These are phyloP conservation scores for Lipophrys pholis DNA, from an alignment of 2,113 vertebrate genomes.

Conservation along the genomic window DNA sequence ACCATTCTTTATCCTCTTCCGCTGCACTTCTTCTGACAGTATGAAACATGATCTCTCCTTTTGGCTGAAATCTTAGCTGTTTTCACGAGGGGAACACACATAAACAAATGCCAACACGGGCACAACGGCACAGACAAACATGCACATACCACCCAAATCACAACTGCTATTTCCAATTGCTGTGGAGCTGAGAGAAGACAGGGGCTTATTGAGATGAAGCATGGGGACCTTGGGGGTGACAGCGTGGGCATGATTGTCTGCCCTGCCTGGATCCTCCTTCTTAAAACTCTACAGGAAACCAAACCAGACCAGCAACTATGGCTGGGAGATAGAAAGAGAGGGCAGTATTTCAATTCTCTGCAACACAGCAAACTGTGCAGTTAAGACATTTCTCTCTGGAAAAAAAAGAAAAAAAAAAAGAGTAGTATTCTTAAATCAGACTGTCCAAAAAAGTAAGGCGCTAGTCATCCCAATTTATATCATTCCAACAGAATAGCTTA, in stretches of 20 bases:
- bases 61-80: slow-evolving; percentile 56
- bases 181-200: slow-evolving; percentile 60
- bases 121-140: slow-evolving; percentile 17
- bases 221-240: slow-evolving; percentile 69
- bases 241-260: slow-evolving; percentile 73
- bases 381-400: slow-evolving; percentile 40
- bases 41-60: slow-evolving; percentile 68
- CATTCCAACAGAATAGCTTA: slow-evolving; percentile 19
- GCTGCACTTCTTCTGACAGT: slow-evolving; percentile 55
- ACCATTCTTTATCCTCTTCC: slow-evolving; percentile 21
- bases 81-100: slow-evolving; percentile 26
- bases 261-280: slow-evolving; percentile 52
- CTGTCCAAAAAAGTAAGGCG: slow-evolving; percentile 35
- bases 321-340: slow-evolving; percentile 52
- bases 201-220: slow-evolving; percentile 79
- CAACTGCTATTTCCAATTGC: slow-evolving; percentile 59
- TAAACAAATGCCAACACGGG: slow-evolving; percentile 17
- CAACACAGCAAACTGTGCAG: slow-evolving; percentile 40
- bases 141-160: slow-evolving; percentile 35
- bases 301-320: slow-evolving; percentile 48
- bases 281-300: slow-evolving; percentile 45
- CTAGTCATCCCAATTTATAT: slow-evolving; percentile 37
- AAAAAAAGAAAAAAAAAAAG: slow-evolving; percentile 56
- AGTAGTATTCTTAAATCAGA: slow-evolving; percentile 50
- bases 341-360: slow-evolving; percentile 54